Conservation (phyloP, 2,797 vertebrate genomes). For the Microctenopoma stevenorrisi region DNA sequence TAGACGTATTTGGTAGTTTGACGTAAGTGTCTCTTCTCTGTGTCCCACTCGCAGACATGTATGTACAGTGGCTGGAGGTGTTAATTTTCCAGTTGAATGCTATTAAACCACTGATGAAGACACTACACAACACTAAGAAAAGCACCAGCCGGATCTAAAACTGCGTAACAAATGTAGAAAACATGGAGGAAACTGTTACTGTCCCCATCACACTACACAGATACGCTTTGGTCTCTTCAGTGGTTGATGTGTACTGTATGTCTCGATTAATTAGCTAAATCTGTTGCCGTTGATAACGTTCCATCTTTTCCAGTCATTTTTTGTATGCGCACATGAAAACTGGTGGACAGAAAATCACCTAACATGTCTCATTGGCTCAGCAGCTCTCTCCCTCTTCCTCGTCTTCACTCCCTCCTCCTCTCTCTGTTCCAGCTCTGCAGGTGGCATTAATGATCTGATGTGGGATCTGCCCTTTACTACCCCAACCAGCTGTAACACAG, state of each 20-base stretch:
- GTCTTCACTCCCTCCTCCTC: background rate
- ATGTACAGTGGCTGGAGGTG: background rate
- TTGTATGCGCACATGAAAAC: background rate
- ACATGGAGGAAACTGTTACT: too few species aligned
- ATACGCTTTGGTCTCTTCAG: too few species aligned
- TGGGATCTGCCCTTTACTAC: conserved; percentile 75
- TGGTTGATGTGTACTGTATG: too few species aligned
- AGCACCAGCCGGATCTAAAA: background rate
- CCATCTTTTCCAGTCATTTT: too few species aligned
- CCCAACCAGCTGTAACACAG: conserved; percentile 72
- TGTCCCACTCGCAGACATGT: conserved; percentile 7
- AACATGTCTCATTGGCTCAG: conserved; percentile 10
- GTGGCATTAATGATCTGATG: conserved; percentile 72
- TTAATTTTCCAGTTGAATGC: too few species aligned
- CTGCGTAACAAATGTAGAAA: background rate
- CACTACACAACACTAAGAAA: too few species aligned
- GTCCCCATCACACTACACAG: too few species aligned
- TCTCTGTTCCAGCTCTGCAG: conserved; percentile 38
- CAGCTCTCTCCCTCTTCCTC: conserved; percentile 2
- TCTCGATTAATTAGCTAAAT: too few species aligned
- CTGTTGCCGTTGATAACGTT: too few species aligned
- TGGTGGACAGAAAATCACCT: background rate
- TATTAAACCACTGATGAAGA: too few species aligned
- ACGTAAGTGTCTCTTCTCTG: conserved; percentile 1
- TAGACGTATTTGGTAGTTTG: background rate